Evolutionary conservation across 2,888 invertebrate genomes (phyloP), one percentile per base, ranked within the genome.

Genomic region (Parelbella ahira): DNA sequence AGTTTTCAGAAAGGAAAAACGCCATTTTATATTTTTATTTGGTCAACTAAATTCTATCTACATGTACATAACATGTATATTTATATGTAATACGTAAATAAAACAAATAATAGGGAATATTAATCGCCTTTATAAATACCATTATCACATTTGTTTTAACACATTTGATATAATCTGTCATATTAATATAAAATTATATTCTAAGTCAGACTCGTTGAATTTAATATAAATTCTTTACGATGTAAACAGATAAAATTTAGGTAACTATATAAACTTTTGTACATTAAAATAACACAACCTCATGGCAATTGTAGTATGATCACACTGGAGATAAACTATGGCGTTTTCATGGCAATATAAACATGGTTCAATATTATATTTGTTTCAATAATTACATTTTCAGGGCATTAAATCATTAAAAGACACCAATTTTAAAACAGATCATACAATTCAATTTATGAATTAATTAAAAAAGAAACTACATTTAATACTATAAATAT

Each of bases 161-260:
- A 71, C 65, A 69, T 61, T 59, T 63, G 60, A 63, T 55, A 76
- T 68, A 72, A 74, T 79, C 63, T 77, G 70, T 77, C 66, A 66
- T 66, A 66, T 68, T 71, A 67, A 62, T 63, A 75, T 67, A 65
- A 61, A 61, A 60, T 65, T 60, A 68, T 66, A 77, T 60, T 58
- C 75, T 81, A 80, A 79, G 62, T 82, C 82, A 83, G 82, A 83
- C 82, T 83, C 75, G 70, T 68, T 42, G 80, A 83, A 81, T 81
- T 81, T 75, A 78, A 81, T 79, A 81, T 82, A 82, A 79, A 80
- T 77, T 77, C 73, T 71, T 67, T 67, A 68, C 63, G 70, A 65
- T 65, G 68, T 70, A 74, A 63, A 67, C 60, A 65, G 53, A 69
- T 67, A 72, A 68, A 53, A 54, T 79, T 77, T 76, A 73, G 86